Base-by-base conservation (phyloP, 2,797 vertebrate genomes). In the Sylvia borin region DNA sequence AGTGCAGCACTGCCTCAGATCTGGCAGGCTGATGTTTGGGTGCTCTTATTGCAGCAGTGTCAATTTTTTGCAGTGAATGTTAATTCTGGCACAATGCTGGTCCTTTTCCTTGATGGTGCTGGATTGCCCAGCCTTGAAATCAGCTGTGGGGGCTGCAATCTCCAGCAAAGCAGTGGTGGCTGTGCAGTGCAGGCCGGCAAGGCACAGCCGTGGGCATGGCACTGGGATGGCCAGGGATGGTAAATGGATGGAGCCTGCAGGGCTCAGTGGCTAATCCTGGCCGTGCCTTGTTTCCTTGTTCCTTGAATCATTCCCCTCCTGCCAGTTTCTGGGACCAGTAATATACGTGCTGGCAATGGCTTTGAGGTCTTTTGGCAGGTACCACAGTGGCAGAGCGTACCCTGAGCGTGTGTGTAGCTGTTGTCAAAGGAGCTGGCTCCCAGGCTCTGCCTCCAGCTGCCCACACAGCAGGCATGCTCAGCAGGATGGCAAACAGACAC, bases 121-220 rank as follows among this genome's bases (percentile, higher is more conserved):
- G 51, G 54, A 17, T 42, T 72, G 19, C 29, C 22, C 3, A 3
- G 27, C 42, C 25, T 85, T 53, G 42, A 73, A 40, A 75, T 81
- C 73, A 66, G 13, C 62, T 61, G 61, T 1, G 4, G 7, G 14
- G 36, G 8, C n/a, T 90, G 79, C 53, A 62, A 1, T 11, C 22
- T 57, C 13, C 73, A 84, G 50, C 2, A 2, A 34, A 57, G 62
- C 0, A 3, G 50, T 62, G 15, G 34, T 1, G 3, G 9, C 74
- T 92, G 42, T 66, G 80, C 61, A 24, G 29, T 0, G 1, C 68
- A 24, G 27, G 40, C 47, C 40, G 51, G 61, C 68, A 64, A 1
- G 15, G 22, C 27, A 42, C 0, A 0, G 61, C 50, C 36, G 4
- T 0, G 0, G 38, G 6, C 36, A 40, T 5, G 20, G 50, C 68